Evolutionary conservation across 2,888 invertebrate genomes (phyloP), one percentile per base, ranked within the genome.

Genomic region (Macrosiphum euphorbiae): DNA sequence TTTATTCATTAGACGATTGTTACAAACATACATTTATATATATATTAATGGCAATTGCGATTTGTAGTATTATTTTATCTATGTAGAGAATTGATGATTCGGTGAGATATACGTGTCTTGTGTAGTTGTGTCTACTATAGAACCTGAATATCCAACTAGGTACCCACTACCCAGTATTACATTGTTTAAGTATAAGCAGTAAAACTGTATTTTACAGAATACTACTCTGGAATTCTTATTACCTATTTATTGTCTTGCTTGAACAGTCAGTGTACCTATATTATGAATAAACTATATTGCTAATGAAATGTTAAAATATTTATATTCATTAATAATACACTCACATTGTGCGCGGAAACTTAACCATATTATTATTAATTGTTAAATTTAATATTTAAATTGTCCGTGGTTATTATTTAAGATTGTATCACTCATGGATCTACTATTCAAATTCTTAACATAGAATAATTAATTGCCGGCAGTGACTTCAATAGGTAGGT

Each of bases 251-350:
- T 67, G 47, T 84, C 26, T n/a, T 84, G 41, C 41, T 41, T 50
- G n/a, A n/a, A n/a, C n/a, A n/a, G n/a, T 78, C 50, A 28, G 20
- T 13, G 7, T 88, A 86, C 28, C 7, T 52, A 35, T 44, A 78
- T 78, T 78, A 61, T 61, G 24, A 28, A 44, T 58, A 16, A 50
- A 52, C 16, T 61, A 44, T 89, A 52, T 52, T 52, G 50, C 13
- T 78, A 90, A 52, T 90, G 50, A 61, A 90, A 84, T 50, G 35
- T 16, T 90, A 1, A 90, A 90, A 90, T 90, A 78, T 90, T 90
- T 90, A 84, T 41, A 28, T 61, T 41, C 58, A 58, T 58, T 89
- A 41, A 55, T 55, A 88, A 58, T 58, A 55, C 52, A 55, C n/a
- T 86, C 24, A 3, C 24, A 88, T 35, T 88, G 35, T 55, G 41